Conservation (phyloP, 2,113 vertebrate genomes). For the Neomonachus schauinslandi region DNA sequence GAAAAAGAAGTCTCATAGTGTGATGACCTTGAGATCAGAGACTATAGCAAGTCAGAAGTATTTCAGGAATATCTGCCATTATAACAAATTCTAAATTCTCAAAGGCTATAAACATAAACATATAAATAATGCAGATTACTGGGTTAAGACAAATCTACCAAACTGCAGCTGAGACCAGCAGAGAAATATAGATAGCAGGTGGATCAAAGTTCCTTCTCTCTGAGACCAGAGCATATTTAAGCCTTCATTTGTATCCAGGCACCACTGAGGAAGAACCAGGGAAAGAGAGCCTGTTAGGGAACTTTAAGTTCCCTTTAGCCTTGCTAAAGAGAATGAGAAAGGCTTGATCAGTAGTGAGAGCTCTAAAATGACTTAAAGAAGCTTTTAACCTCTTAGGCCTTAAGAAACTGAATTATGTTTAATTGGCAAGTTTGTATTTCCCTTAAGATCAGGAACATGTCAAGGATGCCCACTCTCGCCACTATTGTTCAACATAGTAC, state of each 20-base stretch:
- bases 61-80: background rate
- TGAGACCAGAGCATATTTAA: background rate
- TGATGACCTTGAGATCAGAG: background rate
- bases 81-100: background rate
- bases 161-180: background rate
- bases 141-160: background rate
- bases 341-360: background rate
- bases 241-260: background rate
- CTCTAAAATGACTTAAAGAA: background rate
- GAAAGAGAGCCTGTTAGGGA: background rate
- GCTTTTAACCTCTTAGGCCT: background rate
- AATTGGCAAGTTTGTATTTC: background rate
- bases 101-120: background rate
- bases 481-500: no score
- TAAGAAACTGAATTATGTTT: constrained; percentile 18
- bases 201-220: background rate
- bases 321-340: background rate
- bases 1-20: background rate
- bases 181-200: background rate
- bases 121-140: background rate
- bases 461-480: no score
- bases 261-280: background rate
- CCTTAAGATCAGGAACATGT: no score
- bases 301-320: no score
- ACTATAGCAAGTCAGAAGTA: background rate